Conservation (phyloP, 2,888 invertebrate species). For the Andrena bucephala region DNA sequence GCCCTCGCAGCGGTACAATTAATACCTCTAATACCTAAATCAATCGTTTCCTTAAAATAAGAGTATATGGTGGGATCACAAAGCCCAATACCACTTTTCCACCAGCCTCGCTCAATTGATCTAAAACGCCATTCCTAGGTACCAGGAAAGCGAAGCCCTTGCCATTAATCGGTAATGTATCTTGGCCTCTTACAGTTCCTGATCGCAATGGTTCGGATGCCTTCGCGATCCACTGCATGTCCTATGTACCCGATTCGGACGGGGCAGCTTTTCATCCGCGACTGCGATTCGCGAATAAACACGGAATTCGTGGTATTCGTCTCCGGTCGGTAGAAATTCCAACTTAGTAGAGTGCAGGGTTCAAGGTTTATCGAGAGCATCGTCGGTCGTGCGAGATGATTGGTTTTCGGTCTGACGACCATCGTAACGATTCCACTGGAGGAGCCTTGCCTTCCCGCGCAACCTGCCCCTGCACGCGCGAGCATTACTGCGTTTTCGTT, state of each 20-base stretch:
- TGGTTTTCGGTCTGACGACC: conserved; percentile 65
- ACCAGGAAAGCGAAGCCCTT: background rate
- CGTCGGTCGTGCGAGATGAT: conserved; percentile 67
- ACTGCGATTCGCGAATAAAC: conserved; percentile 27
- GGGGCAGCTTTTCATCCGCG: conserved; percentile 20
- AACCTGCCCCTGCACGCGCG: conserved; percentile 8
- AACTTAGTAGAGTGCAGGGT: conserved; percentile 60
- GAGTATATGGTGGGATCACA: too few relatives aligned
- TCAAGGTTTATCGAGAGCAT: conserved; percentile 67
- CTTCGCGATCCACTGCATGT: conserved; percentile 12
- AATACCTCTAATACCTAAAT: too few relatives aligned
- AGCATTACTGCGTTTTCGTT: conserved; percentile 32
- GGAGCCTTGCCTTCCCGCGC: conserved; percentile 5
- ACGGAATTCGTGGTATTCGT: conserved; percentile 17
- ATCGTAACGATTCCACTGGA: conserved; percentile 45
- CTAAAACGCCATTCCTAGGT: background rate
- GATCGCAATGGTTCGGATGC: conserved; percentile 3
- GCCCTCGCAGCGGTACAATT: too few relatives aligned
- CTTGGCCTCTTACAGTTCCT: conserved; percentile 23
- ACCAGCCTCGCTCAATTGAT: too few relatives aligned
- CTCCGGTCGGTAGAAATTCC: conserved; percentile 31
- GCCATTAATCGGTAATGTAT: conserved; percentile 8
- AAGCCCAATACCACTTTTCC: too few relatives aligned
- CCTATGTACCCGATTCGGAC: conserved; percentile 20
- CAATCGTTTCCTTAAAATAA: too few relatives aligned